A percentile compares a stretch with the other conserved stretches of the same genome.
phyloP scores from a whole-genome alignment of 2,113 vertebrate genomes.

The Seriola rivoliana region DNA sequence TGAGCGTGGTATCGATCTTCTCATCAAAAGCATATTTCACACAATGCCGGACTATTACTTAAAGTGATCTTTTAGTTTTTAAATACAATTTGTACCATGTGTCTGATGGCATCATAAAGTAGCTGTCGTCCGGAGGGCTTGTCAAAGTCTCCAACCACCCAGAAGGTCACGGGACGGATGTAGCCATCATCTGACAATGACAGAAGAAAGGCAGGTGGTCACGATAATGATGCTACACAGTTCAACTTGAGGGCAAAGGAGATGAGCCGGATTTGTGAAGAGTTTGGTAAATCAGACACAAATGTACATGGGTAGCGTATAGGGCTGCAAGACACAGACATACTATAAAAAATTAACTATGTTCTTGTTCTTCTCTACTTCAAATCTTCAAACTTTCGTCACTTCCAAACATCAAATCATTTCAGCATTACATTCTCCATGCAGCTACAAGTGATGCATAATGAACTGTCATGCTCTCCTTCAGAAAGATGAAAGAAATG shows the following conservation, averaged over 20 bases:
- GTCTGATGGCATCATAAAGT: slow-evolving; percentile 96
- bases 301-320: background rate
- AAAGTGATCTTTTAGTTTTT: background rate
- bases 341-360: background rate
- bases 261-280: background rate
- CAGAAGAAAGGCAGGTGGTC: slow-evolving; percentile 16
- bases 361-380: background rate
- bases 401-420: background rate
- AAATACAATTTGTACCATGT: slow-evolving; percentile 87
- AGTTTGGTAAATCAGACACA: background rate
- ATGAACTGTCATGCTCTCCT: slow-evolving; percentile 51
- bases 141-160: slow-evolving; percentile 98
- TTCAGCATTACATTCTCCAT: slow-evolving; percentile 32
- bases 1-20: background rate
- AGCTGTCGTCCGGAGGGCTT: slow-evolving; percentile 92
- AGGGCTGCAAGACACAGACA: background rate
- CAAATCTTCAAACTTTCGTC: background rate
- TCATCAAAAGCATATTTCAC: background rate
- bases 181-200: slow-evolving; percentile 90
- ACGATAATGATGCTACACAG: background rate
- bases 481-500: slow-evolving; percentile 16
- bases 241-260: background rate
- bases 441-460: slow-evolving; percentile 37
- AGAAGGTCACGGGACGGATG: slow-evolving; percentile 96
- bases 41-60: background rate